A percentile compares a stretch with the other conserved stretches of the same genome.
These are phyloP conservation scores for Cuculus canorus DNA, from an alignment of 2,797 vertebrate species.

Conservation along the genomic window DNA sequence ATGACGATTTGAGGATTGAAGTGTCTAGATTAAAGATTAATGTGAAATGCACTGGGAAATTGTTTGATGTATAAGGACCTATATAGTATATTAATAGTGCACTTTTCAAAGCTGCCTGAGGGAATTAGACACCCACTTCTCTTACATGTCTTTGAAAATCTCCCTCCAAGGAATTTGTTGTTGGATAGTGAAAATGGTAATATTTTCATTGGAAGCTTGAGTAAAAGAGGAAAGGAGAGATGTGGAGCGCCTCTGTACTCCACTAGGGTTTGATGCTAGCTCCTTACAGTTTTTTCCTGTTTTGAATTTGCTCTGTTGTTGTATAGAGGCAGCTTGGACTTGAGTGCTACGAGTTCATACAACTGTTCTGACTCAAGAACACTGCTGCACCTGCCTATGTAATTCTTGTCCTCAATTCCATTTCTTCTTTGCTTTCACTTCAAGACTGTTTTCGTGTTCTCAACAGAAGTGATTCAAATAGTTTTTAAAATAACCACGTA, in stretches of 20 bases:
- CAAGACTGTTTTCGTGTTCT: background rate
- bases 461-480: background rate
- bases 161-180: slow-evolving; percentile 24
- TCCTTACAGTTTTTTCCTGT: background rate
- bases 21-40: slow-evolving; percentile 68
- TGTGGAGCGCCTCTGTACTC: background rate
- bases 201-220: slow-evolving; percentile 7
- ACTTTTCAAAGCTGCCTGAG: slow-evolving; percentile 23
- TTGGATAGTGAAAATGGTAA: background rate
- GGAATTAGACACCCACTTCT: slow-evolving; percentile 40
- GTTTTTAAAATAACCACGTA: background rate
- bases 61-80: slow-evolving; percentile 58
- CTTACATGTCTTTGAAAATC: slow-evolving; percentile 38
- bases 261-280: background rate
- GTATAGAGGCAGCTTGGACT: background rate
- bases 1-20: slow-evolving; percentile 65
- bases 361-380: background rate
- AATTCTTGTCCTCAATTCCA: background rate
- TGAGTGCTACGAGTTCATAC: background rate
- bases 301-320: background rate
- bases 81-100: slow-evolving; percentile 40
- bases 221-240: background rate
- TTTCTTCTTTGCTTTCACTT: background rate
- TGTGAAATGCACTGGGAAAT: slow-evolving; percentile 41
- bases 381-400: background rate